Percentiles rank a stretch among this genome's conserved stretches.
phyloP scores from a whole-genome alignment of 2,888 invertebrate species.

The Cybosia mesomella region DNA sequence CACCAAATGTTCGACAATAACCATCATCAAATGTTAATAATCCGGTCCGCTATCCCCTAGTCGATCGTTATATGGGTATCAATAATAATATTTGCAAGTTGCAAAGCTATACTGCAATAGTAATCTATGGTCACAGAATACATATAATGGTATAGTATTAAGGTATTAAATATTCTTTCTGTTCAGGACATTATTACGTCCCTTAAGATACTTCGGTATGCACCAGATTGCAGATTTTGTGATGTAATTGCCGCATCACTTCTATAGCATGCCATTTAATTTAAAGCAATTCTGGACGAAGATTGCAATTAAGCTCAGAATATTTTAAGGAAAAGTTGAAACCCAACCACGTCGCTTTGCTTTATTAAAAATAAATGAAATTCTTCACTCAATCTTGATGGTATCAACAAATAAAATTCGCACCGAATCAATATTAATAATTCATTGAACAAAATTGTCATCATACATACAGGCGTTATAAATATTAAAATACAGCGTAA shows the following conservation, averaged over 20 bases:
- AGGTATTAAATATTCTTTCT: background rate
- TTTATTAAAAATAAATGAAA: constrained; percentile 23
- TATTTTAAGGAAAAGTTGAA: background rate
- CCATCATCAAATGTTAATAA: too few relatives aligned
- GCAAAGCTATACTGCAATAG: too few relatives aligned
- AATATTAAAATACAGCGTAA: constrained; percentile 55
- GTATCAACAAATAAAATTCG: constrained; percentile 37
- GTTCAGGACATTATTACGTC: background rate
- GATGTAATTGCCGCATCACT: background rate
- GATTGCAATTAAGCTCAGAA: background rate
- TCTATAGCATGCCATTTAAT: background rate
- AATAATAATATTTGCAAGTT: too few relatives aligned
- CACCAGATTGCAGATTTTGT: background rate
- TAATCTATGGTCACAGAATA: too few relatives aligned
- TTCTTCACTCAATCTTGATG: constrained; percentile 25
- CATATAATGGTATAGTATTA: background rate
- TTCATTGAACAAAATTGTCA: constrained; percentile 59
- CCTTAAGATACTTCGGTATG: background rate
- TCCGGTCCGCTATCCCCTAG: too few relatives aligned
- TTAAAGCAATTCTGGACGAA: background rate
- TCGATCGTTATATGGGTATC: too few relatives aligned
- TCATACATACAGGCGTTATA: constrained; percentile 57
- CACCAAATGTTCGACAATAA: too few relatives aligned
- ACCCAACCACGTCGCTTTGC: background rate
- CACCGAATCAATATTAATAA: constrained; percentile 51